Evolutionary conservation across 2,797 vertebrate species (phyloP).

Genomic region (Pseudochirops corinnae): DNA sequence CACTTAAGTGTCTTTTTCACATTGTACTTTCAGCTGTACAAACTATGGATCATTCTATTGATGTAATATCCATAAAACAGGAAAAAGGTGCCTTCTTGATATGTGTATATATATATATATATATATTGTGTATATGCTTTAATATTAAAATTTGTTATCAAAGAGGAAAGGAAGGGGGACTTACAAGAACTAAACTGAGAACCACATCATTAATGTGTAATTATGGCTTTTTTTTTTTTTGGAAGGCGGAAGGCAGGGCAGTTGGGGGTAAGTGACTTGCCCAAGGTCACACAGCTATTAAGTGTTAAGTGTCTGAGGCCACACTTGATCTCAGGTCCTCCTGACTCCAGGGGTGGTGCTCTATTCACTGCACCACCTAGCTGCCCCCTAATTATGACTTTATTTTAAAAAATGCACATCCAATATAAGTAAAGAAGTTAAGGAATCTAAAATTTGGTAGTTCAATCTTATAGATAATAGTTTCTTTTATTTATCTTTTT

Average conservation of each 20-base stretch:
- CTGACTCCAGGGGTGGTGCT: too few species aligned
- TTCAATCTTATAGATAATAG: slow-evolving; percentile 22
- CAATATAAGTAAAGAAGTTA: background rate
- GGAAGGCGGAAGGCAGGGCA: too few species aligned
- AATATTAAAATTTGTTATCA: slow-evolving; percentile 63
- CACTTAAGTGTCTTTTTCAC: slow-evolving; percentile 47
- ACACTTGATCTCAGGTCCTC: too few species aligned
- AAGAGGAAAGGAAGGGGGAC: slow-evolving; percentile 67
- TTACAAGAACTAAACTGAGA: slow-evolving; percentile 58
- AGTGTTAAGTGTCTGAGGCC: too few species aligned
- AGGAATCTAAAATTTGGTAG: slow-evolving; percentile 1
- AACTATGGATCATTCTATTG: slow-evolving; percentile 84
- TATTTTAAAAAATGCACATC: slow-evolving; percentile 39
- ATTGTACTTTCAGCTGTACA: slow-evolving; percentile 81
- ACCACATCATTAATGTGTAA: slow-evolving; percentile 72
- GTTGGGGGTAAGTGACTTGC: too few species aligned
- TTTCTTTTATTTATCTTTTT: slow-evolving; percentile 43
- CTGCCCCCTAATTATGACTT: slow-evolving; percentile 58
- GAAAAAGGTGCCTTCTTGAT: slow-evolving; percentile 79
- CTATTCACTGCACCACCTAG: too few species aligned
- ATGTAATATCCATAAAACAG: slow-evolving; percentile 82
- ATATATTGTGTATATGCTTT: background rate
- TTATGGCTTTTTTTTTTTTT: slow-evolving; percentile 76
- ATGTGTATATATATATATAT: slow-evolving; percentile 46
- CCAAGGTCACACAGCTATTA: too few species aligned